These are phyloP conservation scores for Yasuhikotakia modesta DNA, from an alignment of 2,797 vertebrate species.

Conservation along the genomic window DNA sequence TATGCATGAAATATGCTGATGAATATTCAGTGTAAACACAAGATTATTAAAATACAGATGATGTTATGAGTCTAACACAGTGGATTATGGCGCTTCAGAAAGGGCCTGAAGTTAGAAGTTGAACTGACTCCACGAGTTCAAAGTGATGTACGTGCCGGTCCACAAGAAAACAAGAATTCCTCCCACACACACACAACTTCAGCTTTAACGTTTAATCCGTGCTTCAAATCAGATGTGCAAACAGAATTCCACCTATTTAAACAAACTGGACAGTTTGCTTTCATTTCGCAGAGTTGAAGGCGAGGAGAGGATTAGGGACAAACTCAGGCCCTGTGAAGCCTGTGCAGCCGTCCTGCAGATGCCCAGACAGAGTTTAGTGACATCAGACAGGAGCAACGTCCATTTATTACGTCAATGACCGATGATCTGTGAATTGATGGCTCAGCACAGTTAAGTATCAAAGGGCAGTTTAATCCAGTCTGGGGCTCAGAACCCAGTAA, in stretches of 20 bases:
- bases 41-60: no score
- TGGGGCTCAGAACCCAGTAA: background rate
- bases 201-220: slow-evolving; percentile 74
- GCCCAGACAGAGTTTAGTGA: no score
- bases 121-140: slow-evolving; percentile 55
- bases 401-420: no score
- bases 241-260: slow-evolving; percentile 76
- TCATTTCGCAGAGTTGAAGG: slow-evolving; percentile 64
- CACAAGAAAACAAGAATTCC: slow-evolving; percentile 71
- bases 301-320: slow-evolving; percentile 61
- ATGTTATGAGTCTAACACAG: background rate
- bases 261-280: slow-evolving; percentile 64
- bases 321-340: slow-evolving; percentile 42
- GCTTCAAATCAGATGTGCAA: slow-evolving; percentile 69
- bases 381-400: no score
- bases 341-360: slow-evolving; percentile 47
- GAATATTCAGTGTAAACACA: no score
- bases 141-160: slow-evolving; percentile 63
- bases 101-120: background rate
- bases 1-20: background rate
- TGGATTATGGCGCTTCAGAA: background rate
- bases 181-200: slow-evolving; percentile 51
- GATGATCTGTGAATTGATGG: background rate
- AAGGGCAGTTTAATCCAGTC: no score
- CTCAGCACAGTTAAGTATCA: no score